Evolutionary conservation across 2,113 vertebrate species (phyloP).

Genomic region (Oreochromis tanganicae): DNA sequence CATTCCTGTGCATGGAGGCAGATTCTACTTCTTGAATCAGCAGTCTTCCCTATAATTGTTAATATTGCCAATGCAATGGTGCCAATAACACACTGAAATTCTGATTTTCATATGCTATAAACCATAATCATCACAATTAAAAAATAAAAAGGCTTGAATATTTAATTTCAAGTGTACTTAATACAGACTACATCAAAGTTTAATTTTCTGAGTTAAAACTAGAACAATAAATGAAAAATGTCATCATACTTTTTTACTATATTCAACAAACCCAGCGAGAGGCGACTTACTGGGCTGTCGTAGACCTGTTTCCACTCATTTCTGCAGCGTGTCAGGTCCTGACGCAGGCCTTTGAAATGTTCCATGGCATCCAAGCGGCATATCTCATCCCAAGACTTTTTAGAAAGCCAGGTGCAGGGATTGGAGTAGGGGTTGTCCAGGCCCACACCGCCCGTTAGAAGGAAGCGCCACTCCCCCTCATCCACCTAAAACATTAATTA

Average conservation of each 20-base stretch:
- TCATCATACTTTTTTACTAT: not conserved
- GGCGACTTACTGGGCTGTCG: slow-evolving; percentile 77
- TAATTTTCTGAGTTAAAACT: not conserved
- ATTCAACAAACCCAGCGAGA: not conserved
- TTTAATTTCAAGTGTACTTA: not conserved
- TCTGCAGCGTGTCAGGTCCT: slow-evolving; percentile 70
- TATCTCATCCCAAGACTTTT: slow-evolving; percentile 86
- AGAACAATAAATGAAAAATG: not conserved
- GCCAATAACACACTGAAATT: not conserved
- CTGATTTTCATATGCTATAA: not conserved
- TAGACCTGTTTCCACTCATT: slow-evolving; percentile 84
- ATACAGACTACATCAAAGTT: not conserved
- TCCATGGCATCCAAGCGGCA: slow-evolving; percentile 77
- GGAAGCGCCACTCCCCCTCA: slow-evolving; percentile 82
- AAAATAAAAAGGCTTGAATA: not conserved
- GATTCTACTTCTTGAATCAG: not conserved
- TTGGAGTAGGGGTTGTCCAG: slow-evolving; percentile 82
- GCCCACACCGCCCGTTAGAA: slow-evolving; percentile 84
- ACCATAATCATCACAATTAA: not conserved
- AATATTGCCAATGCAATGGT: not conserved
- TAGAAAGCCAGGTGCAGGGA: slow-evolving; percentile 82
- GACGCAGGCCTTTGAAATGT: slow-evolving; percentile 71
- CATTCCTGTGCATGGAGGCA: not conserved
- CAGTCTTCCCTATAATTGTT: not conserved
- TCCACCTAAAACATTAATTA: slow-evolving; percentile 68